Conservation (phyloP, 2,113 vertebrate genomes). For the Apteryx owenii region DNA sequence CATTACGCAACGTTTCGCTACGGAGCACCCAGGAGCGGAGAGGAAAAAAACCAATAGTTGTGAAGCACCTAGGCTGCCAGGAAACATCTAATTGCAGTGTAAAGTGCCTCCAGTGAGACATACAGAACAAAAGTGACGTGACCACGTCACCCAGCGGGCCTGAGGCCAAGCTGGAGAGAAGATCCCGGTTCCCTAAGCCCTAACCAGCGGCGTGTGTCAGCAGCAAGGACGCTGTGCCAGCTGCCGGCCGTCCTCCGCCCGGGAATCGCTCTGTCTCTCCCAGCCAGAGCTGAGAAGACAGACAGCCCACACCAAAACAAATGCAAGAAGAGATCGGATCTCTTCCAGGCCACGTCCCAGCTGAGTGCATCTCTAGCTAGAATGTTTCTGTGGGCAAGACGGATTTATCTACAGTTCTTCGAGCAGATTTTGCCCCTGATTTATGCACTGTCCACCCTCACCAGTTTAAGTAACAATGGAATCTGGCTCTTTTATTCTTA, state of each 20-base stretch:
- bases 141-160: not conserved
- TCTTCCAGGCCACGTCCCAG: not conserved
- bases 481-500: not conserved
- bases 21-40: not conserved
- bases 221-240: not conserved
- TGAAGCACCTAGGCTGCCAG: constrained; percentile 15
- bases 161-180: not conserved
- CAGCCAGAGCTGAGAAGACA: not conserved
- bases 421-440: not conserved
- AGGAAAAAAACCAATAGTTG: not conserved
- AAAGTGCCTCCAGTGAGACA: not conserved
- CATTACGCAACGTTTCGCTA: constrained; percentile 3
- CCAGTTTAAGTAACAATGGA: not conserved
- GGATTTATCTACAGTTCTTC: not conserved
- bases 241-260: not conserved
- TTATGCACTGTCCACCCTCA: not conserved
- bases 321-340: not conserved
- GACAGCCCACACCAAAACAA: not conserved
- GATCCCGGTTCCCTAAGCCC: not conserved
- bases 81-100: not conserved
- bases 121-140: not conserved
- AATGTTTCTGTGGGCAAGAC: not conserved
- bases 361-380: not conserved
- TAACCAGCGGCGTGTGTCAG: too few species aligned
- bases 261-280: not conserved